Conservation (phyloP, 2,888 invertebrate species). For the Plagodis pulveraria region DNA sequence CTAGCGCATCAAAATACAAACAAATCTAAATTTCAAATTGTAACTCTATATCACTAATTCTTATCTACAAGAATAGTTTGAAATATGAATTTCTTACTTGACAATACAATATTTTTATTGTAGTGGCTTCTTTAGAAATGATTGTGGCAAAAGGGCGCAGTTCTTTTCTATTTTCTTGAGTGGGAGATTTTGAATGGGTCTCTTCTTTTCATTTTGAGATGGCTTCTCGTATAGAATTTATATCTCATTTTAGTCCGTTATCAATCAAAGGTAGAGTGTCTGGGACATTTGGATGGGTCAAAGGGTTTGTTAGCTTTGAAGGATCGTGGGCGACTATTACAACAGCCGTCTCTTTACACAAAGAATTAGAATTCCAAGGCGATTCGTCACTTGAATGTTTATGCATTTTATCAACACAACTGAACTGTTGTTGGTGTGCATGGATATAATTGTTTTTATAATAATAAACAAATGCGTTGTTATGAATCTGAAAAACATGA, state of each 20-base stretch:
- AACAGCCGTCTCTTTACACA: constrained; percentile 31
- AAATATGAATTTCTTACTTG: constrained; percentile 73
- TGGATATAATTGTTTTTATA: constrained; percentile 26
- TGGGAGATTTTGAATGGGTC: constrained; percentile 36
- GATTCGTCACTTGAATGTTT: constrained; percentile 31
- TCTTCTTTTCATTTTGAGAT: constrained; percentile 32
- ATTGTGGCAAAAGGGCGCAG: constrained; percentile 41
- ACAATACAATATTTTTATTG: constrained; percentile 76
- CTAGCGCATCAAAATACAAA: constrained; percentile 60
- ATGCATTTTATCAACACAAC: constrained; percentile 27
- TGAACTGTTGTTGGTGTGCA: constrained; percentile 20
- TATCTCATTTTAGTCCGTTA: constrained; percentile 39
- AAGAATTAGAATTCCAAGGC: constrained; percentile 27
- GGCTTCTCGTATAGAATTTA: constrained; percentile 35
- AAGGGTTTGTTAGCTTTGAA: constrained; percentile 42
- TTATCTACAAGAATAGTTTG: constrained; percentile 64
- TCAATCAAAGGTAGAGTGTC: constrained; percentile 64
- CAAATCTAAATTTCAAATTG: constrained; percentile 77
- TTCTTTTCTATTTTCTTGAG: constrained; percentile 42
- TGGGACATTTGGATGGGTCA: constrained; percentile 51
- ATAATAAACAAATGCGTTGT: constrained; percentile 21
- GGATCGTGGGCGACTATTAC: constrained; percentile 28
- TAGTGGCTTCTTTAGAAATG: constrained; percentile 67
- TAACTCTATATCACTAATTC: constrained; percentile 75
- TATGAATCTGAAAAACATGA: constrained; percentile 17